Base-by-base conservation (phyloP, 1,140 invertebrate species). In the Muscidifurax raptorellus region DNA sequence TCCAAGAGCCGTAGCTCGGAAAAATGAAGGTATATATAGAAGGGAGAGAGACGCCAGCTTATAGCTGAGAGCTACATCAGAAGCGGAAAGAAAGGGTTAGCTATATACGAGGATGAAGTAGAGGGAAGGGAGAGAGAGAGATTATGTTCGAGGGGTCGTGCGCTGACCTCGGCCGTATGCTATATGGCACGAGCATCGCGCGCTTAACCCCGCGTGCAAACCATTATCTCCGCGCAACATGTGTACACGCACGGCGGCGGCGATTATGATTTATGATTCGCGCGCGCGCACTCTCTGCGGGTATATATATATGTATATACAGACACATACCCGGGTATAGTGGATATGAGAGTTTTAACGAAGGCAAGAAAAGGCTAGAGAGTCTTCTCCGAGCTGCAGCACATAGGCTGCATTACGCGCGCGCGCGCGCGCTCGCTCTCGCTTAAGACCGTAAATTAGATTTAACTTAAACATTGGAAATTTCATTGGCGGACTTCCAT, bases 201-300 rank as follows among this genome's bases (percentile, higher is more conserved):
- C 86, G 86, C 84, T 85, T 83, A 87, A 86, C 87, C 85, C 59
- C 85, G 80, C 81, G 67, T 71, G 66, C 74, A 79, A 86, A 85
- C 89, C 86, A 88, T 90, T 88, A 88, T 88, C 89, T 88, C 75
- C 67, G 81, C 52, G 71, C 86, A 86, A 85, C 79, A 79, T 85
- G 80, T 88, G 78, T 83, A 52, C 84, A 83, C 83, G 82, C 47
- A 77, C 76, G 47, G 13, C 81, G 47, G n/a, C 81, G 85, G 71
- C 82, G 77, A 89, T 88, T 85, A 86, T 88, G 87, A 89, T 89
- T 88, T 88, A 89, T 87, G 84, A 82, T 86, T 87, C 77, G 86
- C 79, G 74, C 74, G 28, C 75, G 25, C 59, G 22, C 66, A 2
- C 66, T 18, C 52, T 18, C 52, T 59, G 52, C 52, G 52, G 52